These are phyloP conservation scores for Heterotilapia buettikoferi DNA, from an alignment of 2,113 vertebrate species.

Conservation along the genomic window DNA sequence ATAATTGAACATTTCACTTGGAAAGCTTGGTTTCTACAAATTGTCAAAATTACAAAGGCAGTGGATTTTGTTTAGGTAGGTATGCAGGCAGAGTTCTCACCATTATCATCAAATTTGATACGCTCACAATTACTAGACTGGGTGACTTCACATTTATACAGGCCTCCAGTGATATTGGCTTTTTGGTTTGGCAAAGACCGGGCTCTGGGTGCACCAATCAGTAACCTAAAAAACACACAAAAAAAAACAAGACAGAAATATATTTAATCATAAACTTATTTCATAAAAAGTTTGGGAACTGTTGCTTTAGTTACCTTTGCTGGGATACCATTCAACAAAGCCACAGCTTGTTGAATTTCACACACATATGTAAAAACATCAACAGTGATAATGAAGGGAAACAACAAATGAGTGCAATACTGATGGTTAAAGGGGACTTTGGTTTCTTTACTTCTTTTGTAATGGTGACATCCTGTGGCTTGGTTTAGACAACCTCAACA, in stretches of 20 bases:
- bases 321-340: neutral
- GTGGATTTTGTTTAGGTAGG: neutral
- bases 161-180: slow-evolving; percentile 85
- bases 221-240: slow-evolving; percentile 69
- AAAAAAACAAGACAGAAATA: neutral
- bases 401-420: neutral
- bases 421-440: neutral
- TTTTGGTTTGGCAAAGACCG: slow-evolving; percentile 76
- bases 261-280: neutral
- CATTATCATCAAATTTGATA: slow-evolving; percentile 82
- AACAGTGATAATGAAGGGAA: neutral
- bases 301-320: neutral
- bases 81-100: slow-evolving; percentile 61
- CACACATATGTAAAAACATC: neutral
- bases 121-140: slow-evolving; percentile 71
- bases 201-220: slow-evolving; percentile 89
- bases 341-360: slow-evolving; percentile 1
- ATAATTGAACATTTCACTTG: neutral
- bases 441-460: neutral
- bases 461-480: neutral
- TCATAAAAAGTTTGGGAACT: neutral
- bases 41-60: neutral
- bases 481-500: neutral
- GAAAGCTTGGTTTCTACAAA: neutral
- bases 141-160: slow-evolving; percentile 88